phyloP scores from a whole-genome alignment of 1,140 invertebrate species.

The Caenorhabditis remanei region DNA sequence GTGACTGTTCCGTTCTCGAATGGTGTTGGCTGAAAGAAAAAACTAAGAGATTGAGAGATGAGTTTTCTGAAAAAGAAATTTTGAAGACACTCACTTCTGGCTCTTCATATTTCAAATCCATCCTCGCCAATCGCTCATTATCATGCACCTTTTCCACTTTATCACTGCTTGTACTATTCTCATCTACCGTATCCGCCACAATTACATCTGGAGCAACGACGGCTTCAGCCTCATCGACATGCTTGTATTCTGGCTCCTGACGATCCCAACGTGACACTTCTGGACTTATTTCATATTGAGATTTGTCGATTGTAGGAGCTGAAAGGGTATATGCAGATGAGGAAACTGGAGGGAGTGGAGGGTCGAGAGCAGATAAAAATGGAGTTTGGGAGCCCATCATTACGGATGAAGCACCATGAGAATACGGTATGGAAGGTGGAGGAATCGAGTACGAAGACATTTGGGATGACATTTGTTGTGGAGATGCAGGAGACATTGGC shows the following conservation, averaged over 20 bases:
- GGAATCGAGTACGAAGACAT: neutral
- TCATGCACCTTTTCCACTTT: constrained; percentile 33
- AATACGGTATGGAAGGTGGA: neutral
- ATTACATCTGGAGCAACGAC: neutral
- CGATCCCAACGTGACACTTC: constrained; percentile 2
- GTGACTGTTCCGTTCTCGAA: constrained; percentile 33
- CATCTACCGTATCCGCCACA: constrained; percentile 34
- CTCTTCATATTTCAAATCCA: constrained; percentile 37
- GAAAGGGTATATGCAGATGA: neutral
- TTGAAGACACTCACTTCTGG: neutral
- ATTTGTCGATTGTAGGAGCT: neutral
- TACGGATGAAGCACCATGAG: neutral
- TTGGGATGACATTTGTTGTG: neutral
- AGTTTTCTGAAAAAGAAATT: neutral
- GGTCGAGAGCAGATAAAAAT: neutral
- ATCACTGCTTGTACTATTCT: constrained; percentile 42
- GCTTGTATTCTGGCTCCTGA: constrained; percentile 30
- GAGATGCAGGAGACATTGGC: neutral
- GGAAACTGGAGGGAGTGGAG: neutral
- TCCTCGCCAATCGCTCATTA: constrained; percentile 33
- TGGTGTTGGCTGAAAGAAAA: constrained; percentile 13
- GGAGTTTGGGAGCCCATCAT: constrained; percentile 18
- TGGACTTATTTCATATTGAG: neutral
- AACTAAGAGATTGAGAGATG: too few relatives aligned
- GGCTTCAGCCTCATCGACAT: constrained; percentile 11